Conservation (phyloP, 2,797 vertebrate genomes). For the Onychomys leucogaster region DNA sequence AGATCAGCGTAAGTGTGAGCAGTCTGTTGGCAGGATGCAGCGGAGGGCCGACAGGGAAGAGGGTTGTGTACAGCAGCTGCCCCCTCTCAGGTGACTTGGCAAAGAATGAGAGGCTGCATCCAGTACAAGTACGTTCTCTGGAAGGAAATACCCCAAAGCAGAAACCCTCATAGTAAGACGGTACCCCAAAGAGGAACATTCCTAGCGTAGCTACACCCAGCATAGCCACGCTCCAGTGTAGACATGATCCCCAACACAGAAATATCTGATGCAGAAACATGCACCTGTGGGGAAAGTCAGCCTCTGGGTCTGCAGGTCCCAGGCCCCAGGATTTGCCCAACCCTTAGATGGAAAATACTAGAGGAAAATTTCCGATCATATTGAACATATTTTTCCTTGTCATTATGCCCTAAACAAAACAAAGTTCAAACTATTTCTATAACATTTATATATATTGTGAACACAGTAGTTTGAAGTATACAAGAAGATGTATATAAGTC, state of each 20-base stretch:
- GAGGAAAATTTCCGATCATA: too few species aligned
- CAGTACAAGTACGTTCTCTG: too few species aligned
- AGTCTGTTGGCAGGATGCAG: neutral
- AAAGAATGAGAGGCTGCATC: neutral
- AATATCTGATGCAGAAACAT: neutral
- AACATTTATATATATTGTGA: neutral
- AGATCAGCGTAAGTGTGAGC: constrained; percentile 32
- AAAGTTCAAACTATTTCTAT: neutral
- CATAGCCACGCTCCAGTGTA: neutral
- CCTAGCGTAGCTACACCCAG: neutral
- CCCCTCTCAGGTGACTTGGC: neutral
- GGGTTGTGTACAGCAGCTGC: neutral
- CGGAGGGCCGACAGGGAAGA: neutral
- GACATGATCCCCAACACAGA: neutral
- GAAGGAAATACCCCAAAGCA: neutral
- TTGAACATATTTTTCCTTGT: neutral
- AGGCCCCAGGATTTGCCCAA: neutral
- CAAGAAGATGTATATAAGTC: too few species aligned
- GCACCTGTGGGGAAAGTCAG: neutral
- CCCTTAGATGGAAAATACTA: neutral
- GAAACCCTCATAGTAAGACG: neutral
- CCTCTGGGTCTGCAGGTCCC: neutral
- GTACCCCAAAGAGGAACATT: neutral
- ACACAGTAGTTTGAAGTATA: neutral
- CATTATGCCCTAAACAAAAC: neutral